phyloP scores from a whole-genome alignment of 2,113 vertebrate species.

The Pteropus alecto region DNA sequence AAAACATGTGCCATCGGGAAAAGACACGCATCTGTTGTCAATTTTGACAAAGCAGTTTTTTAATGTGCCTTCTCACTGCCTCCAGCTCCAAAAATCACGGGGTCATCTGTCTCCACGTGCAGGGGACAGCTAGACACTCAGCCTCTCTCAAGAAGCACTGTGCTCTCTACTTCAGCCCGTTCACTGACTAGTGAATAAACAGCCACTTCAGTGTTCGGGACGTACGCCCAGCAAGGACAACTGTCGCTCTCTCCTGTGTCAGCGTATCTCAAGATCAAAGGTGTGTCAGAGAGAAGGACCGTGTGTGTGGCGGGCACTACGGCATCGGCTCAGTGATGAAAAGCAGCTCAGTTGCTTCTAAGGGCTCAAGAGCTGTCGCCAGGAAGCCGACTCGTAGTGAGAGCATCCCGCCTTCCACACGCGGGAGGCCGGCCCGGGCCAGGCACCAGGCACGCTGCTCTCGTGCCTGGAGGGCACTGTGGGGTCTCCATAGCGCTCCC shows the following conservation, averaged over 20 bases:
- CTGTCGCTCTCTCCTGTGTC: not conserved
- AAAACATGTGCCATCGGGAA: not conserved
- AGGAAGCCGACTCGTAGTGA: not conserved
- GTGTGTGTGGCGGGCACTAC: too few species aligned
- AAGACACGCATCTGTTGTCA: not conserved
- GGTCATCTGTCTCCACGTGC: rapidly evolving
- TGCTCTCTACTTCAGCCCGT: not conserved
- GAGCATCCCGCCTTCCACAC: not conserved
- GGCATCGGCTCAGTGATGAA: rapidly evolving
- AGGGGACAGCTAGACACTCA: too few species aligned
- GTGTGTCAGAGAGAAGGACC: not conserved
- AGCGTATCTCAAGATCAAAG: not conserved
- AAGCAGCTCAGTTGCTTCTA: not conserved
- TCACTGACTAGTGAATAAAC: not conserved
- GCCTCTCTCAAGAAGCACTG: not conserved
- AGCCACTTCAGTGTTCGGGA: rapidly evolving
- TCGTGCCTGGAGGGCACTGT: not conserved
- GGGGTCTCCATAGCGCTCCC: not conserved
- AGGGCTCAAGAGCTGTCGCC: too few species aligned
- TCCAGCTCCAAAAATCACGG: not conserved
- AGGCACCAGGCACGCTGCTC: too few species aligned
- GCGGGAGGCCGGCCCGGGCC: not conserved
- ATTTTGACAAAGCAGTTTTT: not conserved
- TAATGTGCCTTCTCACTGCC: not conserved
- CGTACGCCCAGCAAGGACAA: not conserved